Evolutionary conservation across 2,888 invertebrate species (phyloP), one percentile per base, ranked within the genome.

Genomic region (Mythimna ferrago): DNA sequence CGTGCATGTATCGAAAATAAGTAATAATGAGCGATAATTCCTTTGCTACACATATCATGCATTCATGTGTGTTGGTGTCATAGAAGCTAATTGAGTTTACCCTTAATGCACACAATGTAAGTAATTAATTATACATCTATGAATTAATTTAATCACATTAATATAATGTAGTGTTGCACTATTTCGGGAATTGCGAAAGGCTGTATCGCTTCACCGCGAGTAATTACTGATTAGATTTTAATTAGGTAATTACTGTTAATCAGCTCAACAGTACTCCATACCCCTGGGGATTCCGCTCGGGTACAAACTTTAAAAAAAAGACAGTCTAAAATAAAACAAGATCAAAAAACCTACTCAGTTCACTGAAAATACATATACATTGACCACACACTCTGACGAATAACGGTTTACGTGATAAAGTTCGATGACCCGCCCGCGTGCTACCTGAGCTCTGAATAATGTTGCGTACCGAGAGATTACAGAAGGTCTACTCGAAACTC

Each of bases 371-470:
- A 63, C 51, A 54, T 10, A 11, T 35, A 54, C 19, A 54, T 26
- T 75, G 61, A 56, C 19, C 10, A 71, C 56, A 32, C 11, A 71
- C 26, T 58, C 58, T n/a, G 35, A 14, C 63, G 10, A 67, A 54
- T 48, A 58, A 48, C 19, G 58, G 32, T 63, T 44, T 21, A 54
- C 44, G 35, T 19, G 54, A 63, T 77, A 41, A 68, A 68, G 78
- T 64, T 75, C 62, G 60, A 58, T 70, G 70, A 38, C 57, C 82
- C 38, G 32, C 63, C 68, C 57, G 66, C 56, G 51, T 82, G 65
- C 73, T 71, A 78, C 58, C 58, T 71, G 58, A 35, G 32, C 35
- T 26, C 48, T 16, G 51, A 21, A 41, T n/a, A 21, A 3, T 58
- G 60, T 53, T 16, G 6, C 32, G n/a, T 19, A n/a, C 9, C 11